These are phyloP conservation scores for Diaperis boleti DNA, from an alignment of 2,888 invertebrate genomes.

Conservation along the genomic window DNA sequence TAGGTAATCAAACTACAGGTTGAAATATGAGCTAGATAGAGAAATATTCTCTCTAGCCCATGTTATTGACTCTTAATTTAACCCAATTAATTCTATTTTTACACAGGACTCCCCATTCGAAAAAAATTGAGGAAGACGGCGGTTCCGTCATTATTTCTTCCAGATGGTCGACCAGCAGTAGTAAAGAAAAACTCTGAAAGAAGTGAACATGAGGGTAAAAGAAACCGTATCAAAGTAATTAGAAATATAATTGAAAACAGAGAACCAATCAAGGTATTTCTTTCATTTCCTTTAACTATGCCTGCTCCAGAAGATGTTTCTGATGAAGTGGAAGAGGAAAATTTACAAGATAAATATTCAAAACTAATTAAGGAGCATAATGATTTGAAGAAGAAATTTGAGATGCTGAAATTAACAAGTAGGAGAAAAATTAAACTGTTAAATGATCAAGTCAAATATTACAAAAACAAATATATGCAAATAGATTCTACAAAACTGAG, in stretches of 20 bases:
- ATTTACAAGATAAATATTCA: neutral
- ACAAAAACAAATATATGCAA: slow-evolving; percentile 10
- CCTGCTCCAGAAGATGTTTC: too few relatives aligned
- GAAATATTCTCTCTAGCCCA: neutral
- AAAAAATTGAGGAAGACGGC: slow-evolving; percentile 33
- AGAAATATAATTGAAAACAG: neutral
- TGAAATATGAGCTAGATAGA: neutral
- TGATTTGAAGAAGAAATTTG: neutral
- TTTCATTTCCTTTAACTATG: neutral
- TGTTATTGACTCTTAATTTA: neutral
- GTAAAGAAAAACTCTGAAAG: neutral
- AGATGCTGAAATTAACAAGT: neutral
- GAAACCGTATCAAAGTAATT: neutral
- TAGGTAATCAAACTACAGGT: slow-evolving; percentile 26
- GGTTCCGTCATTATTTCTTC: slow-evolving; percentile 23
- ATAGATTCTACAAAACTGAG: too few relatives aligned
- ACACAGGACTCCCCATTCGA: slow-evolving; percentile 26
- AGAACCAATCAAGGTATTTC: neutral
- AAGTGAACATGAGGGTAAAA: neutral
- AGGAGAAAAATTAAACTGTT: neutral
- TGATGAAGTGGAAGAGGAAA: neutral
- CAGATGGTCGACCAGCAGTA: neutral
- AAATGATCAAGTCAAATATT: neutral
- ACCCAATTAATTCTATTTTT: neutral
- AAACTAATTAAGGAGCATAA: neutral